Base-by-base conservation (phyloP, 2,888 invertebrate species). In the Watsonalla binaria region DNA sequence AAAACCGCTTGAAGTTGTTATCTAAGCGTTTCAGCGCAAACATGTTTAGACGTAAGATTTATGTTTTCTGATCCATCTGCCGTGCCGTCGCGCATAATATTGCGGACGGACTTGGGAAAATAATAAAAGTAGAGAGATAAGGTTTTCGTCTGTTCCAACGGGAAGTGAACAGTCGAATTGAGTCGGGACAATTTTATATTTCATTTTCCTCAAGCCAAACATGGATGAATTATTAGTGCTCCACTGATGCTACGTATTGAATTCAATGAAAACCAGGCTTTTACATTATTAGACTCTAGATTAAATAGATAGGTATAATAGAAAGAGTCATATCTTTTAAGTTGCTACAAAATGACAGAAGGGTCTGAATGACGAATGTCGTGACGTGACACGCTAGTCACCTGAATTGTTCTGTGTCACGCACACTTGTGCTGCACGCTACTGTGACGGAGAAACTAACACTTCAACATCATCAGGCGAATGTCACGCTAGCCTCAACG, bases 11-110 rank as follows among this genome's bases (percentile, higher is more conserved):
- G 61, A 65, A 67, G 60, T 68, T 68, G 71, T 70, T 70, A 68
- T 70, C 66, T 66, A 59, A 70, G 60, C 68, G 66, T 62, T 82
- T 76, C 72, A 78, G 69, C 75, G 77, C 76, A 84, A 86, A 87
- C 83, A 86, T 85, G 82, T 84, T 87, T 80, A 86, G 82, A 82
- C 78, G 74, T 80, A 77, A 83, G 83, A 88, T 87, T 88, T 87
- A 85, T 86, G 84, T 84, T 81, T 84, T 82, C 83, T 84, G 85
- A 86, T 87, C 84, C 84, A 84, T 86, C 86, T 82, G 81, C 80
- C 79, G 75, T 78, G 73, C 76, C 77, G 78, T 79, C 78, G 84
- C 80, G 84, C 82, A 84, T 88, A 86, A 88, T 87, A 86, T 85
- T 84, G 84, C 78, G 80, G 82, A 78, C 81, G 76, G 80, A 82